A percentile compares a stretch with the other conserved stretches of the same genome.
Evolutionary conservation across 2,797 vertebrate species (phyloP).

Genomic region (Brachymystax lenok): DNA sequence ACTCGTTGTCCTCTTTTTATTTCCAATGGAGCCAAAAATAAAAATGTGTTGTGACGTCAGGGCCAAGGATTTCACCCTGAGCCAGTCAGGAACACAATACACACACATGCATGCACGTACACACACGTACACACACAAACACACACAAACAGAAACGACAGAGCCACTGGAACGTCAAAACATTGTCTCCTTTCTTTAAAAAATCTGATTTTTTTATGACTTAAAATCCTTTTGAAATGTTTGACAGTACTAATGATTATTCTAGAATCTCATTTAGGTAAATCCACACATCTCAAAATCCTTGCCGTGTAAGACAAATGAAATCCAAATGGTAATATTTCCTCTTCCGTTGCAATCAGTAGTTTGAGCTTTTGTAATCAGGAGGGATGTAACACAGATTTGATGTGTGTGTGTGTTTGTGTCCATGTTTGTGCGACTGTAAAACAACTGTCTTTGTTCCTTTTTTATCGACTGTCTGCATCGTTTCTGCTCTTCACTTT

Average conservation of each 20-base stretch:
- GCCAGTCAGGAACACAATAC: neutral
- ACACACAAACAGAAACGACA: slow-evolving; percentile 8
- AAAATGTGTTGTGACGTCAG: too few relatives aligned
- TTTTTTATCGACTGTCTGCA: slow-evolving; percentile 47
- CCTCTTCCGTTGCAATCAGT: slow-evolving; percentile 45
- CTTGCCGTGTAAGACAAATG: too few relatives aligned
- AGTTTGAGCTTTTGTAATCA: slow-evolving; percentile 51
- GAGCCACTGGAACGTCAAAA: neutral
- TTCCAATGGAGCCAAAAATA: too few relatives aligned
- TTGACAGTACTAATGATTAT: too few relatives aligned
- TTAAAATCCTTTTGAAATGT: too few relatives aligned
- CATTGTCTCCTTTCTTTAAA: neutral
- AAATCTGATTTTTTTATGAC: neutral
- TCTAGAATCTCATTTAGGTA: too few relatives aligned
- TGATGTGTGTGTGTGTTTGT: slow-evolving; percentile 16
- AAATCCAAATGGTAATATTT: neutral
- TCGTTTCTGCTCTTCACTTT: slow-evolving; percentile 35
- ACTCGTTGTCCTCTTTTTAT: too few relatives aligned
- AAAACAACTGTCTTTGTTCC: neutral
- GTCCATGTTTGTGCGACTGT: slow-evolving; percentile 26
- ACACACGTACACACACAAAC: neutral
- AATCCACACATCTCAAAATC: too few relatives aligned
- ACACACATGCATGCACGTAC: neutral
- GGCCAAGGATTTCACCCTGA: too few relatives aligned
- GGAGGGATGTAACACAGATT: slow-evolving; percentile 8